These are phyloP conservation scores for Epinephelus moara DNA, from an alignment of 2,113 vertebrate genomes.

Conservation along the genomic window DNA sequence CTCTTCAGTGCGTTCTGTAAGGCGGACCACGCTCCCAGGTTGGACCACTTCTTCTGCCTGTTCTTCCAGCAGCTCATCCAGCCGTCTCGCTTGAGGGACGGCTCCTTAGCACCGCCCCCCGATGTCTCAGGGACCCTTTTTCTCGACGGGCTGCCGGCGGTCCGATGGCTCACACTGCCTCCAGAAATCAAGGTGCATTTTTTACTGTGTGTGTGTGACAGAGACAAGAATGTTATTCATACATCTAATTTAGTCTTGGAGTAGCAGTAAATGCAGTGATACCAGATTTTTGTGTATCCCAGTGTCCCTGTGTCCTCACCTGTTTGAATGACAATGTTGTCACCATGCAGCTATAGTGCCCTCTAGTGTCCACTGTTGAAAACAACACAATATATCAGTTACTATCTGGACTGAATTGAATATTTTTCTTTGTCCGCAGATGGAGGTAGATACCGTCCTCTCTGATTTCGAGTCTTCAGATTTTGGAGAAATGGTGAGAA, in stretches of 20 bases:
- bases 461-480: constrained; percentile 96
- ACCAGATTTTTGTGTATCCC: neutral
- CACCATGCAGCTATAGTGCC: constrained; percentile 5
- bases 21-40: constrained; percentile 84
- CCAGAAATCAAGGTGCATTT: constrained; percentile 89
- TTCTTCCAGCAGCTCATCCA: constrained; percentile 94
- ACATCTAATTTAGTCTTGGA: neutral
- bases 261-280: neutral
- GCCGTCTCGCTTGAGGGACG: constrained; percentile 77
- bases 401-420: neutral
- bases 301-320: neutral
- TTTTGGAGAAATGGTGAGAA: constrained; percentile 95
- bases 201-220: neutral
- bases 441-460: constrained; percentile 92
- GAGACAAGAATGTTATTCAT: neutral
- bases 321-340: neutral
- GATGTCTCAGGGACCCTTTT: constrained; percentile 84
- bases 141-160: constrained; percentile 89
- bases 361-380: constrained; percentile 46
- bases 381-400: neutral
- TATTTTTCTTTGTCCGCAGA: constrained; percentile 81
- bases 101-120: constrained; percentile 57
- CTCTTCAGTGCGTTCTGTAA: constrained; percentile 90
- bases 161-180: constrained; percentile 91
- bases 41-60: constrained; percentile 97